Evolutionary conservation across 2,888 invertebrate species (phyloP).

Genomic region (Hyposoter dolosus): DNA sequence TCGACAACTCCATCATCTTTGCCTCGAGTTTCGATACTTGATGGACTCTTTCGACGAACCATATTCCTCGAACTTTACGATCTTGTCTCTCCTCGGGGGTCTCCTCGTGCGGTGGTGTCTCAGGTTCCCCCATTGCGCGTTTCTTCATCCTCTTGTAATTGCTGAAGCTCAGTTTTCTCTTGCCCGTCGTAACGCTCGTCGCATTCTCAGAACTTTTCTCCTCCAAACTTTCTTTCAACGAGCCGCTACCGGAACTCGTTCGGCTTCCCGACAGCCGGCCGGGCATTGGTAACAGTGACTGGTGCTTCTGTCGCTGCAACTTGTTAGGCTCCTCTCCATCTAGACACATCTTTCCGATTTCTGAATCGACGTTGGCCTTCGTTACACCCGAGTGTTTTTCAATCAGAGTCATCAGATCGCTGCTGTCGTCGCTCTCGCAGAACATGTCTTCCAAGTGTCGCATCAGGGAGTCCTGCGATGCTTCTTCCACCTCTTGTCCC

Average conservation of each 20-base stretch:
- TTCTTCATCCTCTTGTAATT: constrained; percentile 75
- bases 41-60: constrained; percentile 80
- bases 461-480: constrained; percentile 79
- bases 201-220: constrained; percentile 46
- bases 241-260: background rate
- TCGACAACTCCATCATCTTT: constrained; percentile 77
- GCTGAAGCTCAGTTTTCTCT: constrained; percentile 75
- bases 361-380: constrained; percentile 76
- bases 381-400: constrained; percentile 79
- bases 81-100: constrained; percentile 70
- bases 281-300: background rate
- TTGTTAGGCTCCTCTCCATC: background rate
- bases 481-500: constrained; percentile 70
- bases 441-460: constrained; percentile 81
- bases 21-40: constrained; percentile 76
- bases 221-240: background rate
- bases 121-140: constrained; percentile 65
- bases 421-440: constrained; percentile 80
- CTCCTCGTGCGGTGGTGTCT: constrained; percentile 63
- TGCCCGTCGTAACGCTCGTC: constrained; percentile 28
- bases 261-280: background rate
- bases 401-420: constrained; percentile 78
- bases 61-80: constrained; percentile 75
- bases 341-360: constrained; percentile 75
- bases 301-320: background rate